Base-by-base conservation (phyloP, 2,888 invertebrate genomes). In the Deilephila elpenor region DNA sequence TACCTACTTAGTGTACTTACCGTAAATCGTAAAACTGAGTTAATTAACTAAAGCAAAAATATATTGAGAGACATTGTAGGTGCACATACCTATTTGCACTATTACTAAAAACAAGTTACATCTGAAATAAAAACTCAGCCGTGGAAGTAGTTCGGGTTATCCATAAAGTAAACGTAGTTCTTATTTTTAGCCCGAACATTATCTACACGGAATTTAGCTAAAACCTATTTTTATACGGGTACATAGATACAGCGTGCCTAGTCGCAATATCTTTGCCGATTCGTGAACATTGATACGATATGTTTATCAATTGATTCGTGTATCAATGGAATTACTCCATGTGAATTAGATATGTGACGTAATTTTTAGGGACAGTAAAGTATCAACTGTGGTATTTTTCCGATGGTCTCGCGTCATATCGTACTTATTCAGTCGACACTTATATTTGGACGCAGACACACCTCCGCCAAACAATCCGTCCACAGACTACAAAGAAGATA, bases 361-460 rank as follows among this genome's bases (percentile, higher is more conserved):
- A 84, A 85, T 67, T 74, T 72, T 37, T 75, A 75, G 73, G 75
- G 73, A 73, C 74, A 71, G 76, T 76, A 75, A 76, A 64, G 64
- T 60, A 80, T 76, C 71, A 60, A 67, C 59, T 74, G 62, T 73
- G 76, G 84, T 86, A 82, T 75, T 88, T 89, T 86, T 88, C 87
- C 89, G 76, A 82, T 78, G 75, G 32, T 73, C 62, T 72, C 34
- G 20, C 34, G 32, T 32, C 32, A 8, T 74, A 75, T 72, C 74
- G 76, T 44, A 61, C 74, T 76, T 74, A 79, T 74, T 84, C 86
- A 88, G 88, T 89, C 81, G 83, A 73, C 76, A 75, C 76, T 75
- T 82, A 83, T 82, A 80, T 87, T 89, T 83, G 83, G 84, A 78
- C 78, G 80, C 76, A 78, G 82, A 79, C 83, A 82, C 84, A 84